phyloP scores from a whole-genome alignment of 2,797 vertebrate genomes.

The Staurois parvus region DNA sequence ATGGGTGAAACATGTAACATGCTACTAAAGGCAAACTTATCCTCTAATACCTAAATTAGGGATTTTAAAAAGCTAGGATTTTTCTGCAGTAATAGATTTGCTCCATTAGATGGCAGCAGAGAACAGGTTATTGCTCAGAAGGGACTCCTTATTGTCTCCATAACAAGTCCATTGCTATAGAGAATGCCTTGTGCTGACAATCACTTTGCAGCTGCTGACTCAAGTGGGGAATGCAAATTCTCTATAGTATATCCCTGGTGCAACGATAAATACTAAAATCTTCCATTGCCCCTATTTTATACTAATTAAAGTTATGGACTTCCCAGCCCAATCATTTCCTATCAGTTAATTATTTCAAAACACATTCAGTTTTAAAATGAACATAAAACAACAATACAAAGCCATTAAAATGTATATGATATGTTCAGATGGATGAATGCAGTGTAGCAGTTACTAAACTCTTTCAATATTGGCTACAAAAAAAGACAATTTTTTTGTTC shows the following conservation, averaged over 20 bases:
- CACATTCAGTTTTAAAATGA: neutral
- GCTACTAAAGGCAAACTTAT: no score
- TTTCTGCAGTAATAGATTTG: neutral
- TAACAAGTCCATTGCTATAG: constrained; percentile 8
- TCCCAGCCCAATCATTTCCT: neutral
- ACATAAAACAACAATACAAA: neutral
- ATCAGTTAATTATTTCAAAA: neutral
- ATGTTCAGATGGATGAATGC: no score
- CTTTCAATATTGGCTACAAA: neutral
- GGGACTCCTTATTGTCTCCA: neutral
- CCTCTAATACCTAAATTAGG: no score
- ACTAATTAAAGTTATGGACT: constrained; percentile 19
- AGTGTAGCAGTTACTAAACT: neutral
- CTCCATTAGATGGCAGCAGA: constrained; percentile 62
- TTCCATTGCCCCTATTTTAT: constrained; percentile 2
- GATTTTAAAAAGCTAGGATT: neutral
- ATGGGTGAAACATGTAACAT: no score
- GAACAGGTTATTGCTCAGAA: neutral
- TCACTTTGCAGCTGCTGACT: neutral
- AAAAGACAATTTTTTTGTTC: neutral
- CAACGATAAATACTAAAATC: constrained; percentile 2
- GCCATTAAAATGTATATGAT: neutral
- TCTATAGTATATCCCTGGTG: constrained; percentile 40
- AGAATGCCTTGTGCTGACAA: neutral
- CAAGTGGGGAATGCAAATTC: neutral